phyloP scores from a whole-genome alignment of 64 coral and sea anemone genomes.

The Acropora yongei region DNA sequence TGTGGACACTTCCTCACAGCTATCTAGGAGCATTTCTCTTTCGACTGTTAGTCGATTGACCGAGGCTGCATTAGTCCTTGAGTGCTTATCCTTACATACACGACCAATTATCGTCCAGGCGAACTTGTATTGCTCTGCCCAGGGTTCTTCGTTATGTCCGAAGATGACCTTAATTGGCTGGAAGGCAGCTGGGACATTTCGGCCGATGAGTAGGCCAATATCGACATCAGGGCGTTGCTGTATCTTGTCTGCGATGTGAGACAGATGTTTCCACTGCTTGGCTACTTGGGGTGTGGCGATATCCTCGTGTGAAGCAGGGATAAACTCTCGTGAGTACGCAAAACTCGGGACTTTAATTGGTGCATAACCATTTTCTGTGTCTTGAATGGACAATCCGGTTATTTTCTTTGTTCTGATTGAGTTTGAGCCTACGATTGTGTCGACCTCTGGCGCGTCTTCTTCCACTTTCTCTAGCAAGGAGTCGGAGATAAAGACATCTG shows the following conservation, averaged over 20 bases:
- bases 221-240: conserved; percentile 26
- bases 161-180: conserved; percentile 23
- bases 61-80: neutral
- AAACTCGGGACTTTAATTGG: conserved; percentile 47
- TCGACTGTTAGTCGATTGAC: conserved; percentile 44
- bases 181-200: conserved; percentile 49
- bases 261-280: conserved; percentile 48
- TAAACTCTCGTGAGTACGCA: conserved; percentile 47
- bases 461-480: conserved; percentile 13
- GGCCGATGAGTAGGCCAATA: conserved; percentile 54
- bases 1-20: neutral
- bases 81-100: neutral
- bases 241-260: conserved; percentile 41
- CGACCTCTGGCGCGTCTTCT: conserved; percentile 42
- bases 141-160: conserved; percentile 26
- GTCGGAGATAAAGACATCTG: conserved; percentile 66
- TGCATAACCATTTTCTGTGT: conserved; percentile 22
- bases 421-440: too few species aligned
- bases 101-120: conserved; percentile 43
- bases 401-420: neutral
- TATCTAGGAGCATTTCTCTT: conserved; percentile 3
- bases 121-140: conserved; percentile 66
- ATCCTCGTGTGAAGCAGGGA: conserved; percentile 47
- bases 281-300: conserved; percentile 39
- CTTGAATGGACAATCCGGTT: conserved; percentile 51